phyloP scores from a whole-genome alignment of 2,113 vertebrate species.

The Dissostichus mawsoni region DNA sequence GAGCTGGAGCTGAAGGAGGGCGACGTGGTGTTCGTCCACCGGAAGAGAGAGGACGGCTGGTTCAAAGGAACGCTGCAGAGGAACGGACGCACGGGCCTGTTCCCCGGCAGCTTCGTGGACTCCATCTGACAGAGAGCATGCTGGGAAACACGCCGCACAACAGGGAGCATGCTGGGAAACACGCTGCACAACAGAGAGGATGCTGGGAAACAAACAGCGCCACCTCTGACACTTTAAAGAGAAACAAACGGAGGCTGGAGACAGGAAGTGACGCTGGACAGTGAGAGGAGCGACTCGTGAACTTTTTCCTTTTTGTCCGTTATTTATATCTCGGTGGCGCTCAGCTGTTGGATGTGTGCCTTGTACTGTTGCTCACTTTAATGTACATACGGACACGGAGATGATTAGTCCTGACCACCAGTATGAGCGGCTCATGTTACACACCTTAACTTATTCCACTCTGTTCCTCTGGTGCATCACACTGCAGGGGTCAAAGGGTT shows the following conservation, averaged over 20 bases:
- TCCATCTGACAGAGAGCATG: constrained; percentile 84
- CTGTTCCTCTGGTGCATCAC: no score
- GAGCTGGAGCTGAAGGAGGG: constrained; percentile 99
- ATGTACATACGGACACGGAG: constrained; percentile 86
- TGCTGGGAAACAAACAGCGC: no score
- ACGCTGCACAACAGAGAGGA: constrained; percentile 34
- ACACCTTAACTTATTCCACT: constrained; percentile 78
- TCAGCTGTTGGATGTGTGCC: constrained; percentile 88
- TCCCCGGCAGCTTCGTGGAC: constrained; percentile 98
- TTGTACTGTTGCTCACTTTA: constrained; percentile 92
- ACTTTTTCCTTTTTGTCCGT: constrained; percentile 59
- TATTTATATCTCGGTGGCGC: constrained; percentile 83
- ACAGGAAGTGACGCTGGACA: no score
- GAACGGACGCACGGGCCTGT: constrained; percentile 96
- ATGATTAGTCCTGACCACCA: constrained; percentile 83
- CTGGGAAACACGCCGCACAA: constrained; percentile 38
- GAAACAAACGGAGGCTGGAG: no score
- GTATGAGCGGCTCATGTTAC: constrained; percentile 86
- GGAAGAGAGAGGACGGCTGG: constrained; percentile 98
- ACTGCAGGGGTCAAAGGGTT: no score
- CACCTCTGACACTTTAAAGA: constrained; percentile 22
- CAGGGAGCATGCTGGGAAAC: no score
- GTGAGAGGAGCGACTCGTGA: constrained; percentile 50
- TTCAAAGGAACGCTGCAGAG: constrained; percentile 98
- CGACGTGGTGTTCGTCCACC: constrained; percentile 98